These are phyloP conservation scores for Dendrolimus houi DNA, from an alignment of 2,888 invertebrate genomes.

Conservation along the genomic window DNA sequence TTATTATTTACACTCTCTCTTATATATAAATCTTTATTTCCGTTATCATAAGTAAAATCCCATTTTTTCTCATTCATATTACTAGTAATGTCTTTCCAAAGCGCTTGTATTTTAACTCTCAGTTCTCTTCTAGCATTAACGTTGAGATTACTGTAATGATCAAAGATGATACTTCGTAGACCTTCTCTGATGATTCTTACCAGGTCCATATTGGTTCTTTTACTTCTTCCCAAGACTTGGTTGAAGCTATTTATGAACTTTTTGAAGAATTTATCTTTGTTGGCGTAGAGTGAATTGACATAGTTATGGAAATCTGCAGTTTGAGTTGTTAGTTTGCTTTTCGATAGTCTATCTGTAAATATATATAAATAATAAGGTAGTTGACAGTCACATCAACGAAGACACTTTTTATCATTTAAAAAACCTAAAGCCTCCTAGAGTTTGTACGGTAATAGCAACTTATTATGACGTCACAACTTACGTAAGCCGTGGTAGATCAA, in stretches of 20 bases:
- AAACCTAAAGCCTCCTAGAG: too few species aligned
- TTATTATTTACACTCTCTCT: too few species aligned
- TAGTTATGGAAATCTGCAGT: constrained; percentile 20
- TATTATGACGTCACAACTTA: too few species aligned
- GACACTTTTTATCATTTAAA: too few species aligned
- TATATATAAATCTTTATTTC: too few species aligned
- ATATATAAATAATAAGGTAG: too few species aligned
- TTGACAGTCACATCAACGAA: too few species aligned
- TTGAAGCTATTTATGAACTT: constrained; percentile 24
- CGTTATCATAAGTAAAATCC: too few species aligned
- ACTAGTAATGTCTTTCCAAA: constrained; percentile 11
- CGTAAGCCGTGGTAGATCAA: too few species aligned
- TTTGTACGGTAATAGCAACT: too few species aligned
- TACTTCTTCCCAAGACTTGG: constrained; percentile 18
- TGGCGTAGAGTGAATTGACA: constrained; percentile 32
- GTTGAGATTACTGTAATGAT: constrained; percentile 31
- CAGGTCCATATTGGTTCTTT: constrained; percentile 18
- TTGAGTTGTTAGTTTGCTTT: constrained; percentile 10
- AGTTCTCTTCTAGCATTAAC: constrained; percentile 20
- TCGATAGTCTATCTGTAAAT: constrained; percentile 9
- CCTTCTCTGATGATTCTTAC: constrained; percentile 21
- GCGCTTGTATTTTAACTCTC: constrained; percentile 16
- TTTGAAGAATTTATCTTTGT: constrained; percentile 14
- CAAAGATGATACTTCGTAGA: constrained; percentile 27
- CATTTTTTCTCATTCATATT: too few species aligned